Base-by-base conservation (phyloP, 1,140 invertebrate species). In the Dinothrombium tinctorium region DNA sequence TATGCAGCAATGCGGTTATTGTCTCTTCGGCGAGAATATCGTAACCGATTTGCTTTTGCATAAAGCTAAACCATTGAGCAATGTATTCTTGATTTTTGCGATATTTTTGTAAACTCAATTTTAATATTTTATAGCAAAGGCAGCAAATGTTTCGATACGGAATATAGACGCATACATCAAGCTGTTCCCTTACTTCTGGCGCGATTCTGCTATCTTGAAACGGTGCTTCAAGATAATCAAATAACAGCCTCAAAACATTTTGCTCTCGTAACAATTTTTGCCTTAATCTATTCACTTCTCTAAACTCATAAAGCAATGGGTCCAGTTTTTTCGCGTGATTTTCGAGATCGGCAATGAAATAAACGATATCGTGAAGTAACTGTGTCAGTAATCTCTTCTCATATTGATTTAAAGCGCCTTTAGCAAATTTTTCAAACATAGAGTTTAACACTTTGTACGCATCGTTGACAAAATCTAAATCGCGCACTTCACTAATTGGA, bases 21-120 rank as follows among this genome's bases (percentile, higher is more conserved):
- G 92, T 98, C 57, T 98, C 94, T 61, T 99, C 92, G 0, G 94
- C 94, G 8, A 98, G 56, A 25, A 99, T 89, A 60, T 98, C 92
- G 56, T 94, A 95, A 22, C 94, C 94, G 48, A 99, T 98, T 68
- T 99, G 94, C 56, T 94, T 92, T 66, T 99, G 94, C 87, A 99
- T 99, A 51, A 98, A 90, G 23, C 84, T 84, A 63, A 99, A 96
- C 61, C 95, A 80, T 58, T 95, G 94, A 7, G 94, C 92, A 45
- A 99, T 92, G 55, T 95, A 89, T 68, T 98, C 94, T 66, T 98
- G 92, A 67, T 98, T 98, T 64, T 98, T 98, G 45, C 92, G 64
- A 55, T 99, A 99, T 56, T 90, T 82, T 54, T 95, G 83, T 55
- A 96, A 90, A 25, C 87, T 92, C 2, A 96, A 68, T 43, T 83